Percentiles rank a stretch among this genome's conserved stretches.
These are phyloP conservation scores for Danaus plexippus DNA, from an alignment of 1,140 invertebrate genomes.

Conservation along the genomic window DNA sequence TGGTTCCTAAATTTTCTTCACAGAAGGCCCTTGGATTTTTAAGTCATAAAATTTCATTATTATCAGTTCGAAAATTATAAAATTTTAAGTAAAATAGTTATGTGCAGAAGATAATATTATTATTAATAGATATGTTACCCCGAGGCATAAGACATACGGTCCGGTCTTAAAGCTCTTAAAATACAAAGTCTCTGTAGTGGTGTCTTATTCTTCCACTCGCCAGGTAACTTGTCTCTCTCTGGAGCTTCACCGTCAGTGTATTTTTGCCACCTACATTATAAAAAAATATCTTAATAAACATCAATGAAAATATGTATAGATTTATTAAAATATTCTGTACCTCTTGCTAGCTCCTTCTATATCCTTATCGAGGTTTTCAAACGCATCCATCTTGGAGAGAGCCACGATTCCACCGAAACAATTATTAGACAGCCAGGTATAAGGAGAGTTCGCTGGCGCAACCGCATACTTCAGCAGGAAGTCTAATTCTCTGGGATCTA, in stretches of 20 bases:
- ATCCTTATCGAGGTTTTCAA: constrained; percentile 91
- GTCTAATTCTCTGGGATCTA: constrained; percentile 87
- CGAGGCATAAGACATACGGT: constrained; percentile 88
- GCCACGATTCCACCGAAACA: constrained; percentile 92
- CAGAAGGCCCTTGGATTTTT: constrained; percentile 69
- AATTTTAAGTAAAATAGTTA: neutral
- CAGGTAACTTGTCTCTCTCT: constrained; percentile 94
- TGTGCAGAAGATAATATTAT: neutral
- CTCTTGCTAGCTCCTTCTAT: constrained; percentile 91
- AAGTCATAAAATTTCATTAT: neutral
- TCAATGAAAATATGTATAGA: too few relatives aligned
- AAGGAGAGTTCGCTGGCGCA: constrained; percentile 79
- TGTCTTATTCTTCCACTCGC: constrained; percentile 96
- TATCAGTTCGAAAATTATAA: too few relatives aligned
- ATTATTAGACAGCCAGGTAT: constrained; percentile 87
- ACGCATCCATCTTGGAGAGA: constrained; percentile 84
- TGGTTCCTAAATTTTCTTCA: constrained; percentile 89
- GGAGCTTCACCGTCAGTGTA: constrained; percentile 93
- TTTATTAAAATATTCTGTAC: constrained; percentile 24
- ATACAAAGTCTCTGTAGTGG: constrained; percentile 92
- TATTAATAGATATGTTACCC: constrained; percentile 31
- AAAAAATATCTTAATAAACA: too few relatives aligned
- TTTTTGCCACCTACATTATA: constrained; percentile 81
- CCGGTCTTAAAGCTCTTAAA: constrained; percentile 89
- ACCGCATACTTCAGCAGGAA: constrained; percentile 87